Conservation (phyloP, 2,797 vertebrate genomes). For the Galaxias olidus region DNA sequence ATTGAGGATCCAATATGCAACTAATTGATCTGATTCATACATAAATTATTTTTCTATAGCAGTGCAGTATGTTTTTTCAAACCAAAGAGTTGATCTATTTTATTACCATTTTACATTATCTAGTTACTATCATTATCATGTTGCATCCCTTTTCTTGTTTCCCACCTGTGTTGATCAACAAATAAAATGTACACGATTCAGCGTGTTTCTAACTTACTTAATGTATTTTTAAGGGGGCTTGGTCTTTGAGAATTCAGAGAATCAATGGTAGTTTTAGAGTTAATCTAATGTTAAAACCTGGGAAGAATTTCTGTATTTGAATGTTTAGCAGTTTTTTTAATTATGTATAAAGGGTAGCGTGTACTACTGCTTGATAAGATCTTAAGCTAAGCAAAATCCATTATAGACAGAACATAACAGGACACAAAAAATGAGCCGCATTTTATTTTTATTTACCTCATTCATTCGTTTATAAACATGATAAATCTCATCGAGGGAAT, state of each 20-base stretch:
- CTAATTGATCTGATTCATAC: slow-evolving; percentile 41
- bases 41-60: slow-evolving; percentile 73
- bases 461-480: slow-evolving; percentile 45
- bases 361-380: no score
- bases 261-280: no score
- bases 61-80: slow-evolving; percentile 52
- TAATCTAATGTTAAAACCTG: no score
- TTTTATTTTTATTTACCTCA: slow-evolving; percentile 37
- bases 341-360: no score
- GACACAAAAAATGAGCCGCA: not conserved
- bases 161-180: slow-evolving; percentile 49
- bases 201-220: not conserved
- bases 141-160: slow-evolving; percentile 37
- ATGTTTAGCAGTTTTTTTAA: no score
- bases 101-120: slow-evolving; percentile 54
- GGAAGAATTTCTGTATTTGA: no score
- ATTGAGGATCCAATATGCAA: slow-evolving; percentile 26
- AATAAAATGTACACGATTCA: slow-evolving; percentile 32
- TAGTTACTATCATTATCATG: slow-evolving; percentile 43
- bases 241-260: no score
- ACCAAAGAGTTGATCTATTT: slow-evolving; percentile 77
- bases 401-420: not conserved
- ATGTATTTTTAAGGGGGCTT: no score
- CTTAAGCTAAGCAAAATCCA: not conserved
- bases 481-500: slow-evolving; percentile 31